Base-by-base conservation (phyloP, 2,113 vertebrate species). In the Bagarius yarrelli region DNA sequence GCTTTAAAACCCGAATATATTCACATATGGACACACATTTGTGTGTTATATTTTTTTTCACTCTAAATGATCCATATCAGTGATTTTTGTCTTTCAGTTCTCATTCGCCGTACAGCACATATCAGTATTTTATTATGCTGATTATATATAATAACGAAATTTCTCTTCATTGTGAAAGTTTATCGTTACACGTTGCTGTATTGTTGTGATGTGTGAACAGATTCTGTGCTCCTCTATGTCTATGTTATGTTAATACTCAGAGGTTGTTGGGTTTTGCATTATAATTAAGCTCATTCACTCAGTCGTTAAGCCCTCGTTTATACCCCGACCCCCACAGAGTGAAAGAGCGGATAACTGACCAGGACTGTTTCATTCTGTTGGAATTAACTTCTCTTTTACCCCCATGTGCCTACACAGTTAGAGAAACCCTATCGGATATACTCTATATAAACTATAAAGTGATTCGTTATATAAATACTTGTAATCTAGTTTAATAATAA, bases 281-380 rank as follows among this genome's bases (percentile, higher is more conserved):
- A 63, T 76, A 85, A 82, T 80, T 25, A 34, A 4, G 55, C 32
- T 34, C 84, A 76, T 64, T 60, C 61, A 36, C 57, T 59, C 57
- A 25, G 79, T 56, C 34, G 47, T 82, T 71, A 64, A 34, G 1
- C 23, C 56, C 34, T 80, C 61, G 63, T 75, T 80, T 25, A 64
- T 50, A 12, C 8, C 19, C 6, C 70, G 32, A 56, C 70, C 47
- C 53, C 56, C 34, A 79, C 52, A 75, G 71, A 56, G 61, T 19
- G 67, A 64, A 60, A 75, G 5, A 3, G 18, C 74, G 74, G 40
- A 81, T 27, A 18, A 32, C 70, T 82, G 53, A 4, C 40, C 15
- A 78, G 52, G 52, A 16, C 34, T 80, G n/a, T 25, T 36, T 73
- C 13, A 30, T 74, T 73, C 27, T 66, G 30, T 32, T 23, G 3